Evolutionary conservation across 2,113 vertebrate species (phyloP).

Genomic region (Neoarius graeffei): DNA sequence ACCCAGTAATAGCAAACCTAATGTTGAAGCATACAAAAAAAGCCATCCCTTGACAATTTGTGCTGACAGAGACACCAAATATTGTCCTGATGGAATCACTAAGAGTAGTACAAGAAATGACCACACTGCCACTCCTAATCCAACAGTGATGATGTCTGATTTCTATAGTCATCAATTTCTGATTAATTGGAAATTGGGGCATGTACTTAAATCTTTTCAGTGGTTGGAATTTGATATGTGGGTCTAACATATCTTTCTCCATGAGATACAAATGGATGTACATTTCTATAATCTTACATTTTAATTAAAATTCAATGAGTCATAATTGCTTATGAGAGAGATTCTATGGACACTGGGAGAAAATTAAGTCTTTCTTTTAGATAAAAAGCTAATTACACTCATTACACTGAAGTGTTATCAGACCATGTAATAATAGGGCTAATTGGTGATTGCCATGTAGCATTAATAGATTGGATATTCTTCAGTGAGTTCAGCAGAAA

Average conservation of each 20-base stretch:
- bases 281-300: constrained; percentile 74
- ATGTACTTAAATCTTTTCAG: constrained; percentile 70
- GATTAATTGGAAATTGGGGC: constrained; percentile 72
- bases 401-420: constrained; percentile 78
- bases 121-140: neutral
- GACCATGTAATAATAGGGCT: constrained; percentile 72
- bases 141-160: constrained; percentile 35
- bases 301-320: constrained; percentile 80
- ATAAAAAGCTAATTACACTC: constrained; percentile 80
- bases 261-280: constrained; percentile 67
- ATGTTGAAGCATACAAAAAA: constrained; percentile 55
- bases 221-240: constrained; percentile 70
- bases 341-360: constrained; percentile 73
- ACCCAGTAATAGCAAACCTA: constrained; percentile 58
- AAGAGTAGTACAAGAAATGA: neutral
- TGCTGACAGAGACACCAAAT: constrained; percentile 69
- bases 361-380: constrained; percentile 78
- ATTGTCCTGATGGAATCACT: constrained; percentile 71
- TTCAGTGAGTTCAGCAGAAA: constrained; percentile 48
- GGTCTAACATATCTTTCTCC: constrained; percentile 58
- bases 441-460: constrained; percentile 73
- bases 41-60: constrained; percentile 59
- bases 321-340: constrained; percentile 66
- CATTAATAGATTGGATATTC: constrained; percentile 69
- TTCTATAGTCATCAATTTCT: constrained; percentile 76